Conservation (phyloP, 2,113 vertebrate species). For the Poecilia latipinna region DNA sequence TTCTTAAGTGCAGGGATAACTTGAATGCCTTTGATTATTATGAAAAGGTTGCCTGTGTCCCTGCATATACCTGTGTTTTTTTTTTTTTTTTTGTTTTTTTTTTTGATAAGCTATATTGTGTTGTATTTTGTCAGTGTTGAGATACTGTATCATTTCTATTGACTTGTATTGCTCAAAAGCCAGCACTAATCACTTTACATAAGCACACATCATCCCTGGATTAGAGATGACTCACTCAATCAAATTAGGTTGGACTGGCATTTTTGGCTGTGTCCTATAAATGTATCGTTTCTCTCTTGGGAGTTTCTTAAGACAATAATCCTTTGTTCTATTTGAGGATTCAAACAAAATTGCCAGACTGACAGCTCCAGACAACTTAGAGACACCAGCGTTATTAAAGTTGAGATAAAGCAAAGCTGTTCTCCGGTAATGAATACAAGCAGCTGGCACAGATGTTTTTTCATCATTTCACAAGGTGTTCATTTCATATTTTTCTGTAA, state of each 20-base stretch:
- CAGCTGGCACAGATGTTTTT: slow-evolving; percentile 12
- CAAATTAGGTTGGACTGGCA: slow-evolving; percentile 41
- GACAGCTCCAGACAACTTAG: slow-evolving; percentile 20
- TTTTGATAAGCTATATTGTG: background rate
- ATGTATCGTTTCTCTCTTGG: slow-evolving; percentile 31
- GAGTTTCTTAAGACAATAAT: slow-evolving; percentile 47
- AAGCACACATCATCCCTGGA: slow-evolving; percentile 22
- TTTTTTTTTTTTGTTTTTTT: background rate
- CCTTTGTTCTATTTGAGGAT: slow-evolving; percentile 29
- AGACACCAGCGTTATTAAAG: slow-evolving; percentile 17
- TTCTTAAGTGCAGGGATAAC: background rate
- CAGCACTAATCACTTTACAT: slow-evolving; percentile 16
- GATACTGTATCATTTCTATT: background rate
- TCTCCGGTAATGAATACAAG: slow-evolving; percentile 20
- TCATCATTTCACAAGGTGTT: slow-evolving; percentile 15
- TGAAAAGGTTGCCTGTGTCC: background rate
- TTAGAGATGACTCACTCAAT: slow-evolving; percentile 44
- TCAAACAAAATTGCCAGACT: slow-evolving; percentile 39
- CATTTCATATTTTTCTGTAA: background rate
- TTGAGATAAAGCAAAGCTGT: slow-evolving; percentile 14
- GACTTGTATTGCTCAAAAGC: background rate
- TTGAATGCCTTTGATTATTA: background rate
- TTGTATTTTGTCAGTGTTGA: background rate
- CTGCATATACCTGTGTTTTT: background rate
- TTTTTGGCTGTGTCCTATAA: slow-evolving; percentile 27